Percentiles rank a stretch among this genome's conserved stretches.
Evolutionary conservation across 2,888 invertebrate species (phyloP).

Genomic region (Euplagia quadripunctaria): DNA sequence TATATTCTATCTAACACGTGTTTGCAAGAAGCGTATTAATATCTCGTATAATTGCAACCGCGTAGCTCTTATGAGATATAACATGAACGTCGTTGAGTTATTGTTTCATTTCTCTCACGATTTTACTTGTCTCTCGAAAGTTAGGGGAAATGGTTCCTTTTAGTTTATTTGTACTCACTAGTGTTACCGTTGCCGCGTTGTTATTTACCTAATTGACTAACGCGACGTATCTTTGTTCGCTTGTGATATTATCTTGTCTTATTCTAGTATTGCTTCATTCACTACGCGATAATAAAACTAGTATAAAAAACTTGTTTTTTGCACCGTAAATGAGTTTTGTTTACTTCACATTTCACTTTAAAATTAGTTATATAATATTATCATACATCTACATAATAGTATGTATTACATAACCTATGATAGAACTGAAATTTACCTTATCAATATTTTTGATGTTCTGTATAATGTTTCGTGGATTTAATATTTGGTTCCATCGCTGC

Average conservation of each 20-base stretch:
- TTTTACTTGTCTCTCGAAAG: slow-evolving; percentile 82
- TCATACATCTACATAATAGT: background rate
- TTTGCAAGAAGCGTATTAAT: slow-evolving; percentile 40
- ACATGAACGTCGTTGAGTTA: slow-evolving; percentile 54
- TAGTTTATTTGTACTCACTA: slow-evolving; percentile 55
- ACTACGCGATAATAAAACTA: background rate
- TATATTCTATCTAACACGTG: slow-evolving; percentile 49
- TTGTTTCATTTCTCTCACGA: slow-evolving; percentile 78
- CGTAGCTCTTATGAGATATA: slow-evolving; percentile 49
- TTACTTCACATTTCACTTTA: background rate
- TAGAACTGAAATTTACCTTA: too few relatives aligned
- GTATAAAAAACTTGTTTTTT: background rate
- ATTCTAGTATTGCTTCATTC: background rate
- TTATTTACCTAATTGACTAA: slow-evolving; percentile 48
- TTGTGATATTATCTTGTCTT: slow-evolving; percentile 43
- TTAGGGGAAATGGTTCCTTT: slow-evolving; percentile 73
- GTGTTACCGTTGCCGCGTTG: slow-evolving; percentile 53
- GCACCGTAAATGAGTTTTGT: background rate
- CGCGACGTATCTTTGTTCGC: slow-evolving; percentile 39
- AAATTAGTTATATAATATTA: background rate
- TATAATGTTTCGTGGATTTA: too few relatives aligned
- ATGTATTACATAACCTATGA: background rate
- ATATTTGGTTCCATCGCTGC: too few relatives aligned
- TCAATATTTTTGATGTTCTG: too few relatives aligned
- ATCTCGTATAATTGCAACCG: slow-evolving; percentile 33